A percentile compares a stretch with the other conserved stretches of the same genome.
These are phyloP conservation scores for Trachemys scripta DNA, from an alignment of 2,113 vertebrate species.

Conservation along the genomic window DNA sequence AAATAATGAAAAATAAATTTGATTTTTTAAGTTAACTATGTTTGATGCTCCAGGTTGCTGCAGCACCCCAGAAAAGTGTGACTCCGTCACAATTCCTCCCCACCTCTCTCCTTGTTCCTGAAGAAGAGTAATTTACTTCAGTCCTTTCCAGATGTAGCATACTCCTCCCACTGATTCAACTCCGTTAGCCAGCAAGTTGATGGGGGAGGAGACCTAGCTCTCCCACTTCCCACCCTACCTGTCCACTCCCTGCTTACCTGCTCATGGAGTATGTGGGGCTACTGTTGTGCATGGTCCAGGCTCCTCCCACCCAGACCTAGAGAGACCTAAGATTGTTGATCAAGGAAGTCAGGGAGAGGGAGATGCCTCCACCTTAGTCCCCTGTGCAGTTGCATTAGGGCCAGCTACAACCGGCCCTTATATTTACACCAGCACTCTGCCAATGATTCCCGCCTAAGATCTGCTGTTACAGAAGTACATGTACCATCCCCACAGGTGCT, in stretches of 20 bases:
- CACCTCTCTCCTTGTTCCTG: conserved; percentile 12
- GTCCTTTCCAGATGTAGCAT: background rate
- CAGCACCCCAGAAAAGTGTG: background rate
- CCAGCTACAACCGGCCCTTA: background rate
- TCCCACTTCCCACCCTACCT: background rate
- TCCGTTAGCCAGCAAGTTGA: conserved; percentile 39
- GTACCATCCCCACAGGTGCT: background rate
- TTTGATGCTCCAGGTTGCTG: background rate
- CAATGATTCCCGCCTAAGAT: background rate
- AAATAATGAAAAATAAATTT: background rate
- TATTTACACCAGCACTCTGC: conserved; percentile 1
- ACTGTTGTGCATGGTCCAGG: background rate
- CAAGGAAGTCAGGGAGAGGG: background rate
- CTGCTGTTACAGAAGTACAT: background rate
- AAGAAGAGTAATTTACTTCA: background rate
- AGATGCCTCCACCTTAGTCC: background rate
- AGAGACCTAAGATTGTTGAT: background rate
- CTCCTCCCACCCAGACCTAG: background rate
- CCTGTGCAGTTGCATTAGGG: background rate
- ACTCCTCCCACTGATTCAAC: background rate
- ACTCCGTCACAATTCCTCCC: conserved; percentile 2
- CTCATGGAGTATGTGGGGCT: background rate
- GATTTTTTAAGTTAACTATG: background rate
- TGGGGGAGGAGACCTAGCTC: background rate
- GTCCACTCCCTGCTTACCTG: background rate